Base-by-base conservation (phyloP, 2,113 vertebrate species). In the Sialia sialis region DNA sequence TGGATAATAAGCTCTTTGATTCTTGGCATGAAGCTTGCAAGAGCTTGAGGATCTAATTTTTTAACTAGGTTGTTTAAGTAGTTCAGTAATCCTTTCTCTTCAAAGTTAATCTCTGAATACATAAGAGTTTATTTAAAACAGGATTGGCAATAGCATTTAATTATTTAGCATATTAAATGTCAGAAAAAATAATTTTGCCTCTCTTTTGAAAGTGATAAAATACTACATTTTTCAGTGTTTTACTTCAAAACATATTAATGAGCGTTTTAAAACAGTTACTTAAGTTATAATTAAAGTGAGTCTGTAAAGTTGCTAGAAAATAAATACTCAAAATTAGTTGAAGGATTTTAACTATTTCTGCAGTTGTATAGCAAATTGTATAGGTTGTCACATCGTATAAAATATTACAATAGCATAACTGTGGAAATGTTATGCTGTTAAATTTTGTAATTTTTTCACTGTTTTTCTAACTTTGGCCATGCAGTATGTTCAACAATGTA, bases 281-380 rank as follows among this genome's bases (percentile, higher is more conserved):
- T 68, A 44, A 70, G 48, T 43, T 46, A 55, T 20, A 87, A 30
- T 88, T 80, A 77, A 11, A 73, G 16, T 69, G 48, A 75, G 75
- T 64, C 32, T 32, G 7, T 85, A 11, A 78, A 72, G 36, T 32
- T 84, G 5, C 48, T 81, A 64, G 51, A 67, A 96, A 52, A 16
- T 66, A 66, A 84, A 75, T 74, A 52, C 27, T 95, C 72, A 34
- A 51, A 56, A 49, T 74, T 89, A 84, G n/a, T 86, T 93, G 20
- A 94, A 96, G 66, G 18, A 82, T 76, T 95, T 77, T 69, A 51
- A 52, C 75, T 27, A 81, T 90, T 93, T 84, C 82, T 46, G 49
- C 12, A 67, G 21, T 72, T 90, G 39, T 70, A 27, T 81, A 80
- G 30, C 34, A 95, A 95, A 26, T 55, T 30, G 79, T 91, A 69